Evolutionary conservation across 2,113 vertebrate species (phyloP).

Genomic region (Lasiurus cinereus): DNA sequence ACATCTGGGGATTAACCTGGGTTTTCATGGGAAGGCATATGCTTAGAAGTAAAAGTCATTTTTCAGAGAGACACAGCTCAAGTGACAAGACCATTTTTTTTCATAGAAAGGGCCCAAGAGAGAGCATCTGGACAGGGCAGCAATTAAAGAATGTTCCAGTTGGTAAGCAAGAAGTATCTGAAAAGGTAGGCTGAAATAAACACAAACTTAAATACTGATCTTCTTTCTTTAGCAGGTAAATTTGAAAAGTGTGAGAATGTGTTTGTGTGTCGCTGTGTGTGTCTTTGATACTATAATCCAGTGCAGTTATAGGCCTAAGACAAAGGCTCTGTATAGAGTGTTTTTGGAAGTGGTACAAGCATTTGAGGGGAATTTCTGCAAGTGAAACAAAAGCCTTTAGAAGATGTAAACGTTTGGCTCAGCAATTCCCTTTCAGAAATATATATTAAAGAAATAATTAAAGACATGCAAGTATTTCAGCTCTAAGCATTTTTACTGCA

Average conservation of each 20-base stretch:
- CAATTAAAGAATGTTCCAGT: not conserved
- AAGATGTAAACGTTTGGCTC: not conserved
- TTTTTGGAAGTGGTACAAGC: not conserved
- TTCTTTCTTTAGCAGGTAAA: not conserved
- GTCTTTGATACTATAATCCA: not conserved
- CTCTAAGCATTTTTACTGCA: not conserved
- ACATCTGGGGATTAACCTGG: conserved; percentile 32
- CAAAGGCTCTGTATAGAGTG: not conserved
- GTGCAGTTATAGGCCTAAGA: rapidly evolving
- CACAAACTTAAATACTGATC: not conserved
- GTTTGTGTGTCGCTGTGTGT: not conserved
- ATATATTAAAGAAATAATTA: conserved; percentile 18
- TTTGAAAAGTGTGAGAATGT: not conserved
- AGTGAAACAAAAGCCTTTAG: conserved; percentile 11
- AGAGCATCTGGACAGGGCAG: not conserved
- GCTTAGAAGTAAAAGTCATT: conserved; percentile 23
- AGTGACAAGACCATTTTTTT: not conserved
- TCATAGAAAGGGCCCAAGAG: not conserved
- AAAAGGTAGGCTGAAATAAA: not conserved
- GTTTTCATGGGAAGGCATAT: not conserved
- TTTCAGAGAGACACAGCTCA: conserved; percentile 3
- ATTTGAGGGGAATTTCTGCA: not conserved
- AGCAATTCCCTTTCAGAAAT: conserved; percentile 10
- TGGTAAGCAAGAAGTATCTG: not conserved
- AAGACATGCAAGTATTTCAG: not conserved